Percentiles rank a stretch among this genome's conserved stretches.
phyloP scores from a whole-genome alignment of 30 jellyfish, hydroid and myxozoan genomes.

The Mastigias papua region DNA sequence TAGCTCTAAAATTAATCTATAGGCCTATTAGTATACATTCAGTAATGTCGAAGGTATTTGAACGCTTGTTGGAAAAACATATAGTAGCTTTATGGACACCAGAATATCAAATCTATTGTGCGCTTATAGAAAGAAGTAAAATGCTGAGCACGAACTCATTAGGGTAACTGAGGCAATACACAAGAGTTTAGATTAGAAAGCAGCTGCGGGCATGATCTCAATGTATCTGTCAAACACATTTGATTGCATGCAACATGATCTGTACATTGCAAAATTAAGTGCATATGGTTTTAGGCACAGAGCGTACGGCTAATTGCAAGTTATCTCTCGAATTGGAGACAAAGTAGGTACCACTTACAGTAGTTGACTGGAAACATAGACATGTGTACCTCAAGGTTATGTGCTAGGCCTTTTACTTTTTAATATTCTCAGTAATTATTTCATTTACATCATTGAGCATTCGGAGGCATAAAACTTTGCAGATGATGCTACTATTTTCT shows the following conservation, averaged over 20 bases:
- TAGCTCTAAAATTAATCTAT: neutral
- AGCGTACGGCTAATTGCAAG: conserved; percentile 5
- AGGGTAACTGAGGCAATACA: conserved; percentile 19
- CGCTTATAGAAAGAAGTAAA: conserved; percentile 22
- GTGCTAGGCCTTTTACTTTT: conserved; percentile 4
- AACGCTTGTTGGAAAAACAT: conserved; percentile 8
- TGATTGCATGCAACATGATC: conserved; percentile 18
- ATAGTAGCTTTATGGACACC: conserved; percentile 13
- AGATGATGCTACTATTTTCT: neutral
- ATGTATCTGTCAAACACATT: neutral
- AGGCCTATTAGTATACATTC: conserved; percentile 16
- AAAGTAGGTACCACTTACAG: conserved; percentile 4
- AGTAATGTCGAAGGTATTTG: conserved; percentile 3
- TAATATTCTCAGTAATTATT: neutral
- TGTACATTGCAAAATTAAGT: conserved; percentile 31
- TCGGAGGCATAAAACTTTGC: conserved; percentile 6
- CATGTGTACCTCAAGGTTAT: conserved; percentile 3
- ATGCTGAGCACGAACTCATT: conserved; percentile 32
- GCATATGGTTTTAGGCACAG: conserved; percentile 29
- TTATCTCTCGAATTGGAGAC: neutral
- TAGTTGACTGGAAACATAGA: neutral
- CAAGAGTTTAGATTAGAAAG: conserved; percentile 26
- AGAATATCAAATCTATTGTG: conserved; percentile 31
- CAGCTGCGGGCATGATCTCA: conserved; percentile 15
- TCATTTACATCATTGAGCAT: conserved; percentile 5